These are phyloP conservation scores for Melanotus villosus DNA, from an alignment of 2,888 invertebrate genomes.

Conservation along the genomic window DNA sequence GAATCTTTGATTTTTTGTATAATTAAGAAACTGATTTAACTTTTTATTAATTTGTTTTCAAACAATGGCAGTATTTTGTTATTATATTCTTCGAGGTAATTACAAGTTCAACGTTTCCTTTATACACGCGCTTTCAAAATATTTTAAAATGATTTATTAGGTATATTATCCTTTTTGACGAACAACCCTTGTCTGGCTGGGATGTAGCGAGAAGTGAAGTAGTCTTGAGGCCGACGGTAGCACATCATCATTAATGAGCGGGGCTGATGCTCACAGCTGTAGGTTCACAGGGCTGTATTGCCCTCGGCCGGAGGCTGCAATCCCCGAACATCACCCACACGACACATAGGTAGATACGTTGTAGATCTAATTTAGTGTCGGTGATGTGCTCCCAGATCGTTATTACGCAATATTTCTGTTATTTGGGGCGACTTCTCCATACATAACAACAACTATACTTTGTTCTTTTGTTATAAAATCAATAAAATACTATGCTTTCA, in stretches of 20 bases:
- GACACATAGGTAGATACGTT: conserved; percentile 54
- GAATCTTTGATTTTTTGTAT: too few species aligned
- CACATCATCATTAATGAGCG: conserved; percentile 86
- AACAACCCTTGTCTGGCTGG: conserved; percentile 56
- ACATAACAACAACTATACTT: conserved; percentile 19
- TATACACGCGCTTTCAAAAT: conserved; percentile 13
- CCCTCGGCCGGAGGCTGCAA: conserved; percentile 55
- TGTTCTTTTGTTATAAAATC: not conserved
- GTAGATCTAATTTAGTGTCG: conserved; percentile 46
- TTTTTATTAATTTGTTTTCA: too few species aligned
- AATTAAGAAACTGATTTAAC: too few species aligned
- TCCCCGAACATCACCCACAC: conserved; percentile 56
- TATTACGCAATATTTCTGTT: conserved; percentile 39
- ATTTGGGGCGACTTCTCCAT: conserved; percentile 39
- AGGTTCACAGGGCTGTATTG: conserved; percentile 59
- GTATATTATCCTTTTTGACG: conserved; percentile 55
- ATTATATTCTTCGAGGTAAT: not conserved
- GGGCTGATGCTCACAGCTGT: conserved; percentile 65
- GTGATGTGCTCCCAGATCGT: conserved; percentile 38
- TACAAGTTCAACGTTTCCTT: not conserved
- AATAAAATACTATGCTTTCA: too few species aligned
- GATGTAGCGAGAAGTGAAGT: conserved; percentile 75
- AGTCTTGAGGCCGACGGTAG: conserved; percentile 78
- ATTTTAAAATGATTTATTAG: conserved; percentile 38
- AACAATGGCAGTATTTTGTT: too few species aligned